Percentiles rank a stretch among this genome's conserved stretches.
phyloP scores from a whole-genome alignment of 2,113 vertebrate species.

The Oostethus manadensis region DNA sequence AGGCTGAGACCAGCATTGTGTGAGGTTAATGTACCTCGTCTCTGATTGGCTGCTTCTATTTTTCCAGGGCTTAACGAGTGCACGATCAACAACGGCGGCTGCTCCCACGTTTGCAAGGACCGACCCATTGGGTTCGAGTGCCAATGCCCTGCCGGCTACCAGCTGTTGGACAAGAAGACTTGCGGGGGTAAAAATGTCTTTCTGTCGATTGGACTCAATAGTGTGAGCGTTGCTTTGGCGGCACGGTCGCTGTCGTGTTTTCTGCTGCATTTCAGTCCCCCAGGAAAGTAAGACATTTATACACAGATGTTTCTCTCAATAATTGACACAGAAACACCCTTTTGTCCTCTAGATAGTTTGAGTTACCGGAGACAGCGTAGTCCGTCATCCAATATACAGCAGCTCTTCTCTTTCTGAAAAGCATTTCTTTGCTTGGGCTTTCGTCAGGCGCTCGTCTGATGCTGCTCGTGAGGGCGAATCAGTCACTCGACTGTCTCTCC shows the following conservation, averaged over 20 bases:
- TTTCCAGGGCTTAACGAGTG: constrained; percentile 77
- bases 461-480: constrained; percentile 7
- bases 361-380: neutral
- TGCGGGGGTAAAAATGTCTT: constrained; percentile 82
- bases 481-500: constrained; percentile 16
- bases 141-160: constrained; percentile 87
- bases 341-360: neutral
- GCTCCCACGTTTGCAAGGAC: constrained; percentile 93
- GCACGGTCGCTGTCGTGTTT: constrained; percentile 17
- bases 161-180: constrained; percentile 92
- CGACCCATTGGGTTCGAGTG: constrained; percentile 90
- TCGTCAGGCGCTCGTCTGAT: constrained; percentile 1
- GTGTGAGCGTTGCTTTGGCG: constrained; percentile 8
- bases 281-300: constrained; percentile 16
- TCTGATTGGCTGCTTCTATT: constrained; percentile 8
- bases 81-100: constrained; percentile 89
- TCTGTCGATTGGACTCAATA: neutral
- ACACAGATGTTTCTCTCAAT: constrained; percentile 12
- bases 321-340: neutral
- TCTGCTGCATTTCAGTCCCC: constrained; percentile 19
- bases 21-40: neutral
- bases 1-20: neutral
- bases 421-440: constrained; percentile 4
- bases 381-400: neutral
- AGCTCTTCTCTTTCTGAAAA: neutral